Evolutionary conservation across 1,140 invertebrate genomes (phyloP).

Genomic region (Latrodectus geometricus): DNA sequence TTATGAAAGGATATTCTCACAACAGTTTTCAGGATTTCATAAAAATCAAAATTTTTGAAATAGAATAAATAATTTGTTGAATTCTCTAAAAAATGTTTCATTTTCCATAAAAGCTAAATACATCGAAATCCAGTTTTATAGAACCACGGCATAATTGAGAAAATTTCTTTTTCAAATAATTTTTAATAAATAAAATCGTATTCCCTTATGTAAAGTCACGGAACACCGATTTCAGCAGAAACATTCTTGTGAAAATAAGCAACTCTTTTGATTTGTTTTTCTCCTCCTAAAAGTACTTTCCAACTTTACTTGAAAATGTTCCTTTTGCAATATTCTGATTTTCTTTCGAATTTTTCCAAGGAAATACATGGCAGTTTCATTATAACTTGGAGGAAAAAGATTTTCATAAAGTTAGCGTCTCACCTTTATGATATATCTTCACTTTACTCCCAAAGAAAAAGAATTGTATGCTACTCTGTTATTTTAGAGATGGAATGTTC

Average conservation of each 20-base stretch:
- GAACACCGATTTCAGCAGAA: constrained; percentile 16
- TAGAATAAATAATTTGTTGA: too few species aligned
- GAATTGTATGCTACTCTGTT: too few species aligned
- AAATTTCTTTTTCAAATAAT: too few species aligned
- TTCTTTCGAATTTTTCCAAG: constrained; percentile 11
- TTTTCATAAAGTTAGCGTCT: constrained; percentile 26
- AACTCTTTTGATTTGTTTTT: constrained; percentile 16
- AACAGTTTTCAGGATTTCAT: too few species aligned
- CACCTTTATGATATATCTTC: background rate
- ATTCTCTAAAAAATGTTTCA: too few species aligned
- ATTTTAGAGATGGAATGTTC: too few species aligned
- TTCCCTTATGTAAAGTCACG: constrained; percentile 24
- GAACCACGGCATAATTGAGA: too few species aligned
- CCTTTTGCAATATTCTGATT: constrained; percentile 15
- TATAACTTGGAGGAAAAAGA: constrained; percentile 5
- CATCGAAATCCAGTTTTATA: too few species aligned
- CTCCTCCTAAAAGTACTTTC: background rate
- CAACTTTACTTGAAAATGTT: background rate
- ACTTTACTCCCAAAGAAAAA: too few species aligned
- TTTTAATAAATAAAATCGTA: constrained; percentile 15
- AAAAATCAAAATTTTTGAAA: too few species aligned
- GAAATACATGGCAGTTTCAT: constrained; percentile 32
- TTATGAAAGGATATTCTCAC: too few species aligned
- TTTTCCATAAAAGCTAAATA: too few species aligned
- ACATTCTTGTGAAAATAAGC: background rate